Evolutionary conservation across 2,113 vertebrate species (phyloP).

Genomic region (Rhinoderma darwinii): DNA sequence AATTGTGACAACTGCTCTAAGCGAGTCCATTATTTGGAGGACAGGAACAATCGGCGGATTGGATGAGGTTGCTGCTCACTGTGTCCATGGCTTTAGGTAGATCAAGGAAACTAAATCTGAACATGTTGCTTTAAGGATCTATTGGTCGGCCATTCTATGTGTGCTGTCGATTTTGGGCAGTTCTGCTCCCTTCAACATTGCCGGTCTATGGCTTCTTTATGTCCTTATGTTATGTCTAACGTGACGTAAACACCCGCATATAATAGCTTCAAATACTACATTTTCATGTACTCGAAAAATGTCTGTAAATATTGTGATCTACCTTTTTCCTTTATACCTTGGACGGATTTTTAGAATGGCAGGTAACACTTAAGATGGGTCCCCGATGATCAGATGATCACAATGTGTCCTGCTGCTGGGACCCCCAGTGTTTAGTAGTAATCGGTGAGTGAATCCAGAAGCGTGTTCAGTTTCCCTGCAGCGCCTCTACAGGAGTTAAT

Average conservation of each 20-base stretch:
- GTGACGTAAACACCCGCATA: too few relatives aligned
- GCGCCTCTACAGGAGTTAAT: neutral
- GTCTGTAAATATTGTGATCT: too few relatives aligned
- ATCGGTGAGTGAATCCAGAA: too few relatives aligned
- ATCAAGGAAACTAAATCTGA: neutral
- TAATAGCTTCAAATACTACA: too few relatives aligned
- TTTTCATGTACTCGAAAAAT: too few relatives aligned
- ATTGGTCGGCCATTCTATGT: neutral
- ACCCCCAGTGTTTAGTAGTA: too few relatives aligned
- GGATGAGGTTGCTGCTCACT: neutral
- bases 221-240: too few relatives aligned
- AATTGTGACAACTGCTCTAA: constrained; percentile 36
- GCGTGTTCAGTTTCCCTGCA: neutral
- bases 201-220: neutral
- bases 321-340: too few relatives aligned
- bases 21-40: neutral
- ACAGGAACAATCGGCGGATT: neutral
- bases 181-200: neutral
- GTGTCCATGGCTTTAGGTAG: neutral
- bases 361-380: too few relatives aligned
- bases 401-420: too few relatives aligned
- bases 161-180: neutral
- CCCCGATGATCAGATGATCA: too few relatives aligned
- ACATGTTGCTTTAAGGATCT: neutral
- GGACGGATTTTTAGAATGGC: too few relatives aligned